A percentile compares a stretch with the other conserved stretches of the same genome.
phyloP scores from a whole-genome alignment of 2,888 invertebrate species.

The Trachelus stipa region DNA sequence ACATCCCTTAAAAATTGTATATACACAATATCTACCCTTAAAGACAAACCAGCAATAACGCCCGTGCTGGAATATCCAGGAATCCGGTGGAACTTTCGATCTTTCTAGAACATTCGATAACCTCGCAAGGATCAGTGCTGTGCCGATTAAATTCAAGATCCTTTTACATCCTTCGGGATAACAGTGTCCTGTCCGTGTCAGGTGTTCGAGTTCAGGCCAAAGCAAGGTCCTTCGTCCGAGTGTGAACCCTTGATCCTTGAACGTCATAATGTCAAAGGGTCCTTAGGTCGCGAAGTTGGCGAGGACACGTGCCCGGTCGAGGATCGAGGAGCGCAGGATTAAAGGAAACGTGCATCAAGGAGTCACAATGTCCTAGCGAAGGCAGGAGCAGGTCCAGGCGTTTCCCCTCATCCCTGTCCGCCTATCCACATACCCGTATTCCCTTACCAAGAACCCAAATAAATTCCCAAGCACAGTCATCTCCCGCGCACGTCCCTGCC shows the following conservation, averaged over 20 bases:
- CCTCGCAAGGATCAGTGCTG: background rate
- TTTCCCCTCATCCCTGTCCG: conserved; percentile 50
- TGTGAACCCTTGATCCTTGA: background rate
- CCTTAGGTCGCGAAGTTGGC: conserved; percentile 22
- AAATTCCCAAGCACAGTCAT: conserved; percentile 37
- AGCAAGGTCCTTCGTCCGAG: background rate
- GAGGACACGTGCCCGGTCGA: conserved; percentile 37
- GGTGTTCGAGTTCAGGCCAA: background rate
- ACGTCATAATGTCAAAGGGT: background rate
- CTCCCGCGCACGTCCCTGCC: background rate
- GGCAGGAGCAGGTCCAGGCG: conserved; percentile 52
- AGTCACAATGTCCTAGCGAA: conserved; percentile 62
- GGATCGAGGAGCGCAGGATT: conserved; percentile 37
- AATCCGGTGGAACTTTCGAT: background rate
- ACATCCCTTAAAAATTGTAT: background rate
- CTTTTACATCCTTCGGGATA: background rate
- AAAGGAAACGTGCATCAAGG: conserved; percentile 30
- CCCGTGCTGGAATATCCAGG: background rate
- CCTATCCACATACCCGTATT: background rate
- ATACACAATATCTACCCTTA: background rate
- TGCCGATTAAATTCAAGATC: background rate
- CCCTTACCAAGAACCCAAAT: conserved; percentile 40
- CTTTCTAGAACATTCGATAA: background rate
- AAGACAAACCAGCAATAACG: background rate
- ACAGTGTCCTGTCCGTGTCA: background rate